Conservation (phyloP, 53 echinoderm and acorn worm species). For the Astropecten irregularis region DNA sequence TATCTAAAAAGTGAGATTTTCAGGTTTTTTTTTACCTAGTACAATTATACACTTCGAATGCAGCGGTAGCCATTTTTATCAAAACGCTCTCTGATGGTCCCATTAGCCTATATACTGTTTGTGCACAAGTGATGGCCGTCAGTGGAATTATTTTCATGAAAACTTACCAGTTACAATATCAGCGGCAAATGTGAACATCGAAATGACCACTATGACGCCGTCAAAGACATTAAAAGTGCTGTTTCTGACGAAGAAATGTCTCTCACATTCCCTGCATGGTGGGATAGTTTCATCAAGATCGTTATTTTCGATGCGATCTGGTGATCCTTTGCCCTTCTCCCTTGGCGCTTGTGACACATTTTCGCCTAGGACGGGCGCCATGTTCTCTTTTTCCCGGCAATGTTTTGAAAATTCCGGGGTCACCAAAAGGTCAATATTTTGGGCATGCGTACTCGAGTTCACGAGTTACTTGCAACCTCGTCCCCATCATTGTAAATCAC, state of each 20-base stretch:
- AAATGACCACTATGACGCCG: slow-evolving; percentile 75
- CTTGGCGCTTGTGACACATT: too few relatives aligned
- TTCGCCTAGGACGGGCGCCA: not conserved
- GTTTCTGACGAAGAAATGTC: slow-evolving; percentile 63
- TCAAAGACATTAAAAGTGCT: slow-evolving; percentile 85
- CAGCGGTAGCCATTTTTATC: too few relatives aligned
- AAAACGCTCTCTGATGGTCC: too few relatives aligned
- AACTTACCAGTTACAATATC: slow-evolving; percentile 86
- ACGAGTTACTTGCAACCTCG: too few relatives aligned
- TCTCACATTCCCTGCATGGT: slow-evolving; percentile 76
- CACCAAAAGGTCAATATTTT: not conserved
- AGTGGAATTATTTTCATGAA: too few relatives aligned
- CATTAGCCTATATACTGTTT: too few relatives aligned
- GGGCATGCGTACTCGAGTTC: slow-evolving; percentile 39
- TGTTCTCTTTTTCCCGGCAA: not conserved
- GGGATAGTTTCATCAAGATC: slow-evolving; percentile 70
- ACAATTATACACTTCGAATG: too few relatives aligned
- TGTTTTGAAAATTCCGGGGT: slow-evolving; percentile 16
- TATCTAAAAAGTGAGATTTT: too few relatives aligned
- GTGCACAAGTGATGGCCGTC: too few relatives aligned
- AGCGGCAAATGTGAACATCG: slow-evolving; percentile 73
- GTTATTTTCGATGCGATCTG: slow-evolving; percentile 29
- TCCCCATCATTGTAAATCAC: too few relatives aligned
- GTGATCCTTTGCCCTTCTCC: not conserved
- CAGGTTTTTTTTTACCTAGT: too few relatives aligned